A percentile compares a stretch with the other conserved stretches of the same genome.
Evolutionary conservation across 2,797 vertebrate genomes (phyloP).

Genomic region (Adelosebastes latens): DNA sequence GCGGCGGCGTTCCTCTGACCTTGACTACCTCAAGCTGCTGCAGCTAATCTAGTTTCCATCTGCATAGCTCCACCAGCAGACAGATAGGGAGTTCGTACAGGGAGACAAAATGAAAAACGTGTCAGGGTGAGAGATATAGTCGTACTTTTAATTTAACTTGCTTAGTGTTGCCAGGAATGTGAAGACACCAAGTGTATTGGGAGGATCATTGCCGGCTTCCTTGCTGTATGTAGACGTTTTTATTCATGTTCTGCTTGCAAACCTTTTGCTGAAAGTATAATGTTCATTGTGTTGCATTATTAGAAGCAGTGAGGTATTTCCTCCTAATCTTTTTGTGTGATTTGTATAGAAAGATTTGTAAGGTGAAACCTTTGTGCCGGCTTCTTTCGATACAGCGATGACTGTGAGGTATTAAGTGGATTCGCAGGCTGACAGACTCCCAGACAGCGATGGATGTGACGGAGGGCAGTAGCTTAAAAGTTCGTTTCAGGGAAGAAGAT

Average conservation of each 20-base stretch:
- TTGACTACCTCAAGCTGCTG: slow-evolving; percentile 42
- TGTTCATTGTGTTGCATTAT: not conserved
- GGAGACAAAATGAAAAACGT: slow-evolving; percentile 23
- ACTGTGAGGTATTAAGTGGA: slow-evolving; percentile 32
- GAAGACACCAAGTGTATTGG: not conserved
- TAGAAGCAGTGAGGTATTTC: not conserved
- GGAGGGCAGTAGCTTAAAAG: not conserved
- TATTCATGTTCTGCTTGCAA: not conserved
- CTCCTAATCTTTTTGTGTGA: not conserved
- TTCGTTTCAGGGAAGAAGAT: slow-evolving; percentile 63
- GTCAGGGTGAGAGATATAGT: not conserved
- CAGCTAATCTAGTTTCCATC: slow-evolving; percentile 62
- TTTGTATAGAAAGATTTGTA: not conserved
- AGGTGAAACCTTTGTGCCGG: slow-evolving; percentile 4
- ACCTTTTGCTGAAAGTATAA: not conserved
- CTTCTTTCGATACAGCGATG: slow-evolving; percentile 3
- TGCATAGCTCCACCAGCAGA: slow-evolving; percentile 10
- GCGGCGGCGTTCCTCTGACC: slow-evolving; percentile 46
- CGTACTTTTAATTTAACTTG: not conserved
- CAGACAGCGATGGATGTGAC: slow-evolving; percentile 40
- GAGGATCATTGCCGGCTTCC: not conserved
- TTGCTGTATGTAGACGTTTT: slow-evolving; percentile 2
- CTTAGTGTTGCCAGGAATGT: not conserved
- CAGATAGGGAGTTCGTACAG: not conserved
- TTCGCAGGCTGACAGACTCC: slow-evolving; percentile 17